These are phyloP conservation scores for Anser brachyrhynchus DNA, from an alignment of 2,113 vertebrate genomes.

Conservation along the genomic window DNA sequence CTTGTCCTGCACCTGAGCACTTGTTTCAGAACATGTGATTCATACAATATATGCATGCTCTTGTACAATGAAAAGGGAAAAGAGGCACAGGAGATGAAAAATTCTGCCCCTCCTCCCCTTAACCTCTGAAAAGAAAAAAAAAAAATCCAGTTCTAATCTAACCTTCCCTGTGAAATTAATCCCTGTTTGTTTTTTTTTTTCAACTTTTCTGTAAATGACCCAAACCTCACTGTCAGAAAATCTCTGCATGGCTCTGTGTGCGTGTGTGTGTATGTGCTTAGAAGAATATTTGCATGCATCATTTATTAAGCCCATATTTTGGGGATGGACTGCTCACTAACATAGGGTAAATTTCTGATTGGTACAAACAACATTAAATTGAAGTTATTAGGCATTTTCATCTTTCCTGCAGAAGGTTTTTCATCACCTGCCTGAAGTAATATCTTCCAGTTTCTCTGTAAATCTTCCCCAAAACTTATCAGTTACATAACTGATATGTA, in stretches of 20 bases:
- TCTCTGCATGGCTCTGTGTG: neutral
- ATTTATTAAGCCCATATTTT: neutral
- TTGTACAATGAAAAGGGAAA: neutral
- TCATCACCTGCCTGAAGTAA: neutral
- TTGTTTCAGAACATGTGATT: neutral
- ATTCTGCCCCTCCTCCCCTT: neutral
- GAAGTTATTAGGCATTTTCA: neutral
- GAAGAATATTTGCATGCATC: neutral
- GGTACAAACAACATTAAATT: neutral
- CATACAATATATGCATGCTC: neutral
- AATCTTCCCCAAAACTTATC: neutral
- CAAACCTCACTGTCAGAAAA: neutral
- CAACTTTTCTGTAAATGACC: neutral
- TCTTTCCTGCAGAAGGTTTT: neutral
- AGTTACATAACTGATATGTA: neutral
- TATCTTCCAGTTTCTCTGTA: neutral
- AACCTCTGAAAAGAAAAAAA: neutral
- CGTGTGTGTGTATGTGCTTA: fast-evolving
- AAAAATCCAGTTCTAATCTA: neutral
- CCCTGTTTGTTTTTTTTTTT: neutral
- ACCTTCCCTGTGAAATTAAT: neutral
- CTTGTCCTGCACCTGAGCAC: neutral
- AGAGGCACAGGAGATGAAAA: neutral
- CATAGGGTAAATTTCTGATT: neutral
- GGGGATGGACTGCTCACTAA: neutral